phyloP scores from a whole-genome alignment of 2,888 invertebrate genomes.

The Tetranychus truncatus region DNA sequence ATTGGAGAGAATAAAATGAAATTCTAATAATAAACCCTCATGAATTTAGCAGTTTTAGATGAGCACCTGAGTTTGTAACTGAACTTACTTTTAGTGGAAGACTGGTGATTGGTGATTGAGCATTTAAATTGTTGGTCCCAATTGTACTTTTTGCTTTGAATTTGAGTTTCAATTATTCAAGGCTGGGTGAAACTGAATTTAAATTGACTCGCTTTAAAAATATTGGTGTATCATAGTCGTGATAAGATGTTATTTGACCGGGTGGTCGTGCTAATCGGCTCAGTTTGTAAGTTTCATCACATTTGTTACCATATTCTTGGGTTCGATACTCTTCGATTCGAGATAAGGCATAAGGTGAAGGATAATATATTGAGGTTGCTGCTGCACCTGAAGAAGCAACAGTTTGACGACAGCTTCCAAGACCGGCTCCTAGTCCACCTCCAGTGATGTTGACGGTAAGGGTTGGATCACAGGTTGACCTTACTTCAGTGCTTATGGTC shows the following conservation, averaged over 20 bases:
- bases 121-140: background rate
- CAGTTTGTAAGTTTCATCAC: conserved; percentile 5
- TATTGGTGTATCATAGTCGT: conserved; percentile 11
- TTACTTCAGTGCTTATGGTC: background rate
- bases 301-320: background rate
- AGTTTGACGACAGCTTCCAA: background rate
- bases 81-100: too few species aligned
- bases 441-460: background rate
- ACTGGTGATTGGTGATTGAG: too few species aligned
- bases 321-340: background rate
- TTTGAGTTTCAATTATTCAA: background rate
- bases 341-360: conserved; percentile 8
- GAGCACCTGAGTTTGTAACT: too few species aligned
- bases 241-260: background rate
- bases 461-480: background rate
- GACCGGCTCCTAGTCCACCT: background rate
- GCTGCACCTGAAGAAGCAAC: background rate
- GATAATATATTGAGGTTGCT: conserved; percentile 2
- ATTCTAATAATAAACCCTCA: too few species aligned
- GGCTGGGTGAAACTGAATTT: background rate
- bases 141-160: background rate
- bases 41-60: too few species aligned
- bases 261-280: background rate
- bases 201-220: conserved; percentile 10
- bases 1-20: too few species aligned